Conservation (phyloP, 2,113 vertebrate species). For the Regulus satrapa region DNA sequence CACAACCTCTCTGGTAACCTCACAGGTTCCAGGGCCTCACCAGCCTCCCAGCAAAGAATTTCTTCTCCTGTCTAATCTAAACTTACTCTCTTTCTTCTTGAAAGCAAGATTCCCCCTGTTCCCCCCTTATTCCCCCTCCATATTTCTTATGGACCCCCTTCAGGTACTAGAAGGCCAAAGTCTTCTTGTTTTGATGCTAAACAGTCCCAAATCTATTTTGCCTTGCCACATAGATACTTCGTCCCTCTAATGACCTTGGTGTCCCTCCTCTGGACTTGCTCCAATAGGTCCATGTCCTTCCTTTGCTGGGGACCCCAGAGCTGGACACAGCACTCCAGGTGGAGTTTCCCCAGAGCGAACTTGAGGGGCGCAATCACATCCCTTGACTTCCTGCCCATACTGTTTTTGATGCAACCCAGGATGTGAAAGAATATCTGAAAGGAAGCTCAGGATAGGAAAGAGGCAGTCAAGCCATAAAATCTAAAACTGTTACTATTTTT, state of each 20-base stretch:
- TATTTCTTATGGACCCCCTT: background rate
- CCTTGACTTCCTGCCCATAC: background rate
- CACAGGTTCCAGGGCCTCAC: background rate
- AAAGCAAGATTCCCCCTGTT: background rate
- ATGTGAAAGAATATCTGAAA: background rate
- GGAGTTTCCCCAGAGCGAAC: background rate
- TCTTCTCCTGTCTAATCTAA: background rate
- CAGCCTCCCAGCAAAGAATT: background rate
- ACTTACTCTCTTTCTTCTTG: background rate
- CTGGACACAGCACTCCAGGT: background rate
- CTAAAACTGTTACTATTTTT: background rate
- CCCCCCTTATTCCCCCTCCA: too few species aligned
- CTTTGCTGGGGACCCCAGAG: background rate
- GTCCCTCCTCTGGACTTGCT: background rate
- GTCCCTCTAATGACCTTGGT: background rate
- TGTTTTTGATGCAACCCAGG: background rate
- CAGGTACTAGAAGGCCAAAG: background rate
- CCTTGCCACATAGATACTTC: accelerated
- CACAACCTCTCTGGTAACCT: background rate
- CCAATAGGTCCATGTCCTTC: background rate
- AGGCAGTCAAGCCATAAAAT: background rate
- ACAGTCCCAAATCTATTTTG: background rate
- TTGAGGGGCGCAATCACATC: background rate
- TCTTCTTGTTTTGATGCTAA: background rate
- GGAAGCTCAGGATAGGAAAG: background rate